Percentiles rank a stretch among this genome's conserved stretches.
phyloP scores from a whole-genome alignment of 2,888 invertebrate species.

The Pemphredon lugubris region DNA sequence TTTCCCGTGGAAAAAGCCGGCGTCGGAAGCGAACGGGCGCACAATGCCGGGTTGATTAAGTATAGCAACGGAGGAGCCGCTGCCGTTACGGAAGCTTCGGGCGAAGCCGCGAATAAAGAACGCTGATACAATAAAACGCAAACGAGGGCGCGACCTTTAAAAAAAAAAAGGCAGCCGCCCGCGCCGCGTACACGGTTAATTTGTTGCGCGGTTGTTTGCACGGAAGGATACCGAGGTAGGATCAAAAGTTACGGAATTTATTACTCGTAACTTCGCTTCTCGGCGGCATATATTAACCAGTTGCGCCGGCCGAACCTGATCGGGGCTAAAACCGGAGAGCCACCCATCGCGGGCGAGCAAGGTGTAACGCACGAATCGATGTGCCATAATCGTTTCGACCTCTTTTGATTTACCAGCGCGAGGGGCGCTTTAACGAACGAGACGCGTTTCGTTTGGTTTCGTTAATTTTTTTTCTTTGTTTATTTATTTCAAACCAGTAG shows the following conservation, averaged over 20 bases:
- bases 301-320: conserved; percentile 35
- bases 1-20: neutral
- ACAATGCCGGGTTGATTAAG: conserved; percentile 1
- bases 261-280: conserved; percentile 37
- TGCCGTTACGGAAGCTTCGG: conserved; percentile 1
- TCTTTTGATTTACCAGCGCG: conserved; percentile 33
- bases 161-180: conserved; percentile 19
- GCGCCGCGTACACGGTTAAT: conserved; percentile 31
- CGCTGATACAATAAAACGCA: neutral
- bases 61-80: neutral
- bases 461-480: neutral
- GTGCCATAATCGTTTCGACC: conserved; percentile 33
- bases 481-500: conserved; percentile 25
- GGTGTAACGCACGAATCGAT: conserved; percentile 49
- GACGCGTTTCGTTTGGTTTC: neutral
- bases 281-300: conserved; percentile 42
- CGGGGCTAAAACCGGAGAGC: conserved; percentile 32
- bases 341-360: conserved; percentile 41
- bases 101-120: neutral
- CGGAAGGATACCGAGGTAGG: conserved; percentile 28
- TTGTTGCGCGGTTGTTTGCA: conserved; percentile 24
- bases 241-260: conserved; percentile 53
- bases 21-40: neutral
- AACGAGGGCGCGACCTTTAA: conserved; percentile 1
- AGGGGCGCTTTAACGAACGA: conserved; percentile 5